Base-by-base conservation (phyloP, 2,113 vertebrate genomes). In the Mastomys coucha region DNA sequence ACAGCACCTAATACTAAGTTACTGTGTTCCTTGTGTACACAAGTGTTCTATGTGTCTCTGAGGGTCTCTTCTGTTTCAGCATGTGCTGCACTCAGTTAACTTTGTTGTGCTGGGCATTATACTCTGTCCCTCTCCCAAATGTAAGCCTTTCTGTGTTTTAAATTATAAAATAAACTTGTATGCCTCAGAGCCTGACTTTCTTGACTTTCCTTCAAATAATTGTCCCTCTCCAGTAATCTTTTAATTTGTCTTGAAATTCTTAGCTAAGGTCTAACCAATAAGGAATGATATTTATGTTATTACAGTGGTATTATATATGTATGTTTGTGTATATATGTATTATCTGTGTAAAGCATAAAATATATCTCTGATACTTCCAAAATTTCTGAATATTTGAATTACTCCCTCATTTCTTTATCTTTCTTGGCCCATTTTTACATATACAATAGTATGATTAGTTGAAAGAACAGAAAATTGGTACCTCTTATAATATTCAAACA, bases 371-470 rank as follows among this genome's bases (percentile, higher is more conserved):
- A 81, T 4, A 70, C 31, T 81, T 89, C 7, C 16, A 87, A 39
- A 82, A 72, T 77, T 88, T 95, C 51, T 72, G 26, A 95, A 81
- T 19, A 84, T 70, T 93, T 96, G 42, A 95, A 89, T 31, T 88
- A 70, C 33, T 60, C 33, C 73, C 17, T 20, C 12, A 63, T 80
- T 49, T 60, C 6, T 12, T 85, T 85, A 49, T 39, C 28, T 80
- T 13, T 36, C 42, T 58, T 89, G 31, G 80, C 53, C 49, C 73
- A 19, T 39, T 93, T n/a, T 81, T 26, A 80, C 26, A 56, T 70
- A 26, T 33, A 70, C n/a, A 58, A 63, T 77, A 81, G 73, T 53
- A 56, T 70, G 49, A 81, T 36, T 95, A 36, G 76, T 72, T 92
- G 45, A 92, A 92, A 94, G 85, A 90, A 72, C 56, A 26, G 39